Evolutionary conservation across 2,888 invertebrate species (phyloP).

Genomic region (Athalia circularis): DNA sequence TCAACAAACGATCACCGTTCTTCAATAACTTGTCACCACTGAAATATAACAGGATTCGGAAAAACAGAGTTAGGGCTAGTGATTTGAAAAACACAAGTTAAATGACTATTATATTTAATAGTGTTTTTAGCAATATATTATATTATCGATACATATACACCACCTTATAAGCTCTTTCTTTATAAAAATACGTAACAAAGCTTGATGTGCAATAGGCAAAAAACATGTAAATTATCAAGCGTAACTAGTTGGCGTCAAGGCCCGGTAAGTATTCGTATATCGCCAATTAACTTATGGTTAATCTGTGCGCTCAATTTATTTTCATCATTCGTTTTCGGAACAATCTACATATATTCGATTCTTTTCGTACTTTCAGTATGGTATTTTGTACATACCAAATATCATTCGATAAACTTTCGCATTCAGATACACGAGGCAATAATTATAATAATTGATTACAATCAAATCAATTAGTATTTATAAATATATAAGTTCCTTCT

Average conservation of each 20-base stretch:
- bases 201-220: conserved; percentile 67
- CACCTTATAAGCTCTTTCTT: conserved; percentile 65
- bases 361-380: conserved; percentile 33
- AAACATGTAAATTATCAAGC: conserved; percentile 65
- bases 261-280: conserved; percentile 54
- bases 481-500: conserved; percentile 26
- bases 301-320: conserved; percentile 58
- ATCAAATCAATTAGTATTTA: conserved; percentile 28
- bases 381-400: not conserved
- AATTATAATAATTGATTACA: conserved; percentile 12
- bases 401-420: conserved; percentile 37
- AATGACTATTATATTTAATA: conserved; percentile 49
- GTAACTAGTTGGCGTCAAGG: conserved; percentile 59
- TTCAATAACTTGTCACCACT: not conserved
- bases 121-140: conserved; percentile 65
- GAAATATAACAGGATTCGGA: too few relatives aligned
- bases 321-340: conserved; percentile 46
- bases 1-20: not conserved
- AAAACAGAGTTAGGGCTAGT: not conserved
- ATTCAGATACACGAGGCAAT: conserved; percentile 38
- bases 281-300: conserved; percentile 54
- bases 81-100: not conserved
- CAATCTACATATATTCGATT: conserved; percentile 40
- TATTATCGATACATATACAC: conserved; percentile 63
- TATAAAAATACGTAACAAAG: conserved; percentile 73